Base-by-base conservation (phyloP, 2,888 invertebrate species). In the Volucella inanis region DNA sequence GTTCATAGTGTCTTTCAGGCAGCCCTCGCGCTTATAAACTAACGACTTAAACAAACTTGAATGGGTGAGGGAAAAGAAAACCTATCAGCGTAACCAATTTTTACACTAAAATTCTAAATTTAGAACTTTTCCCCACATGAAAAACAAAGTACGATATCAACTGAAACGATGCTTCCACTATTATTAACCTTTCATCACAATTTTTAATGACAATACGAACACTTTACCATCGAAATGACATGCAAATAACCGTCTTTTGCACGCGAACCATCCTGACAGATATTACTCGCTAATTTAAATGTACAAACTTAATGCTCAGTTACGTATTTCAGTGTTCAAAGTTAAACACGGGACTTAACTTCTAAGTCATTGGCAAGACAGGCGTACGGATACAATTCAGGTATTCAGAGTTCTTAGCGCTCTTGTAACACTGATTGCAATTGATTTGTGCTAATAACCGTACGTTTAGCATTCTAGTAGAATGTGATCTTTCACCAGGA, bases 401-500 rank as follows among this genome's bases (percentile, higher is more conserved):
- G 39, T 59, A 14, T 22, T n/a, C 59, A 41, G 41, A 50, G 49
- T 49, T 50, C 22, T 50, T 59, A 50, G 12, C 68, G 45, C 68
- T 68, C 45, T 59, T 65, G 57, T 64, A 31, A 14, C 72, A 45
- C 67, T 78, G 77, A 83, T 83, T 83, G 55, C 50, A 55, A 67
- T 67, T 78, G 82, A 83, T 68, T 83, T 72, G 82, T 67, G 67
- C 61, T 68, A 78, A 78, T 82, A 62, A 67, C 54, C n/a, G 14
- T n/a, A 49, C 50, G 39, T 67, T 68, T 55, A 82, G 72, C 22
- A 47, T 52, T 74, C 11, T 38, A 57, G n/a, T 38, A 50, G 18
- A 54, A 47, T 47, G 55, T 22, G 11, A 18, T 38, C 49, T 41
- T 2, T 10, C 9, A 12, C 31, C 8, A n/a, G 38, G 18, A 15